These are phyloP conservation scores for Drosophila pseudoobscura DNA, from an alignment of 1,140 invertebrate genomes.

Conservation along the genomic window DNA sequence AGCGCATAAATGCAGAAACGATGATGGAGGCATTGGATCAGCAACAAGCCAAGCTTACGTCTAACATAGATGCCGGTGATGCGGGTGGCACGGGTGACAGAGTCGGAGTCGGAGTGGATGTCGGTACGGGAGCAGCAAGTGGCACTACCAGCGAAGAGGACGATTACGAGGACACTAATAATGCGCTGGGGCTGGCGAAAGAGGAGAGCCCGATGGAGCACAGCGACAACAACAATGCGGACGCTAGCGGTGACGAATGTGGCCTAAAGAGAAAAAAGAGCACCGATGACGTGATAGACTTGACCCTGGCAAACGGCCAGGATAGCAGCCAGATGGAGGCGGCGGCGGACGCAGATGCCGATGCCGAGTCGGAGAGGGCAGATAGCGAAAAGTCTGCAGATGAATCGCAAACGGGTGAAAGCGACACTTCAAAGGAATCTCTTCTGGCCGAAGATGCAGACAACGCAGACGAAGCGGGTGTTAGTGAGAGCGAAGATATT, in stretches of 20 bases:
- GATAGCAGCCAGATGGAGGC: neutral
- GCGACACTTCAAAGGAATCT: slow-evolving; percentile 4
- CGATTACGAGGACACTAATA: slow-evolving; percentile 53
- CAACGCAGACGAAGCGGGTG: neutral
- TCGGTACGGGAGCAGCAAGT: slow-evolving; percentile 5
- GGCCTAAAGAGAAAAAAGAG: slow-evolving; percentile 12
- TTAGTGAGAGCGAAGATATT: too few relatives aligned
- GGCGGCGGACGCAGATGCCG: neutral
- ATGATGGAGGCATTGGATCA: slow-evolving; percentile 73
- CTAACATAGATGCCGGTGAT: slow-evolving; percentile 50
- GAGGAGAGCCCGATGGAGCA: slow-evolving; percentile 20
- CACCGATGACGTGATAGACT: slow-evolving; percentile 35
- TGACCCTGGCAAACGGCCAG: slow-evolving; percentile 39
- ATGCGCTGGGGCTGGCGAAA: slow-evolving; percentile 42
- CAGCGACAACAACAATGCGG: slow-evolving; percentile 19
- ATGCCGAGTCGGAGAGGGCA: neutral
- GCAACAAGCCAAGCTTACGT: slow-evolving; percentile 60
- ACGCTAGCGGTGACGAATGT: slow-evolving; percentile 1
- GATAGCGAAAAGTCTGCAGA: neutral
- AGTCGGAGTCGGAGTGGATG: slow-evolving; percentile 18
- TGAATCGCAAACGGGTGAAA: neutral
- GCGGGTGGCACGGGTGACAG: slow-evolving; percentile 32
- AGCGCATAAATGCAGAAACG: slow-evolving; percentile 71
- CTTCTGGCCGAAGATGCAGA: neutral
- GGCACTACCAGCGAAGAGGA: slow-evolving; percentile 54